These are phyloP conservation scores for Gadus chalcogrammus DNA, from an alignment of 2,113 vertebrate genomes.

Conservation along the genomic window DNA sequence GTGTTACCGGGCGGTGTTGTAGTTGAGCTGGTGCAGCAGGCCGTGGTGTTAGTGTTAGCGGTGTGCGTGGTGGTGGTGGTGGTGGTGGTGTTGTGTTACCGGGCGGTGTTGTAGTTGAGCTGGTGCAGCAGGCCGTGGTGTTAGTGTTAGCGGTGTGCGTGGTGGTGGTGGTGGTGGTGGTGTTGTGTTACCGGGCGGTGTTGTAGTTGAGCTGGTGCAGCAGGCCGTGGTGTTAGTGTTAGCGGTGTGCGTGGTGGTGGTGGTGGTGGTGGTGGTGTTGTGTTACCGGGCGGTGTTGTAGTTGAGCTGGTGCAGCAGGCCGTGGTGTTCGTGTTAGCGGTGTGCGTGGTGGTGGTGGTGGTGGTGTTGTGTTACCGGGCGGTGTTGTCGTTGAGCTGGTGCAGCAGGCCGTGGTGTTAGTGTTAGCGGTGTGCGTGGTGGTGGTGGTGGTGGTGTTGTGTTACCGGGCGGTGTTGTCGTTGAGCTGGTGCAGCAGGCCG, in stretches of 20 bases:
- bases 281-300: no score
- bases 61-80: no score
- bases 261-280: no score
- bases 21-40: constrained; percentile 84
- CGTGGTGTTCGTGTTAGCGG: no score
- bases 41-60: constrained; percentile 60
- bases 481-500: constrained; percentile 90
- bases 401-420: constrained; percentile 80
- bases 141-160: no score
- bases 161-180: not conserved
- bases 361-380: no score
- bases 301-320: no score
- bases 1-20: constrained; percentile 77
- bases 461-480: constrained; percentile 77
- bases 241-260: not conserved
- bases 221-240: constrained; percentile 71
- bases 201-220: constrained; percentile 96
- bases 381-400: constrained; percentile 96
- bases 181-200: constrained; percentile 30
- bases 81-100: no score
- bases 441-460: not conserved
- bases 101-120: constrained; percentile 84
- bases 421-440: not conserved
- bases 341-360: no score
- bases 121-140: constrained; percentile 87